Evolutionary conservation across 1,140 invertebrate species (phyloP).

Genomic region (Dreissena rostriformis): DNA sequence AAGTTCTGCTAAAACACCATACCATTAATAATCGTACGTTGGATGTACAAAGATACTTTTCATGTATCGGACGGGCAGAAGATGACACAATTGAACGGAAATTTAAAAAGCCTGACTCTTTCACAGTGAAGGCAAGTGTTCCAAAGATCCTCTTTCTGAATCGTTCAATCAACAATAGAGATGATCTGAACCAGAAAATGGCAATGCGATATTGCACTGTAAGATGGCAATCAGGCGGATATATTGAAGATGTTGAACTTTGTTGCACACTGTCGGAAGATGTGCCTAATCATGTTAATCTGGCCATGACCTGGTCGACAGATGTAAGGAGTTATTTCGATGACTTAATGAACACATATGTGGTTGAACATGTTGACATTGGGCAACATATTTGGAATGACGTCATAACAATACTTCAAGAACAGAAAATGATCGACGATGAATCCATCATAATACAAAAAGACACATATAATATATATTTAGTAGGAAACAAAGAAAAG

Average conservation of each 20-base stretch:
- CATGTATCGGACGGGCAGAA: background rate
- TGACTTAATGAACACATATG: constrained; percentile 5
- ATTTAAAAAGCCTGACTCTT: background rate
- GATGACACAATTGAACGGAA: background rate
- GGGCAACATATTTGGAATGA: constrained; percentile 50
- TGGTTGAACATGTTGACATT: background rate
- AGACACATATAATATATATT: constrained; percentile 9
- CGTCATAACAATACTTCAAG: constrained; percentile 12
- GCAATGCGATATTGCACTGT: background rate
- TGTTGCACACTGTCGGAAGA: constrained; percentile 38
- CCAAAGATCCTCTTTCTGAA: background rate
- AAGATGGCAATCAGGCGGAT: background rate
- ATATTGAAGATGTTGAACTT: background rate
- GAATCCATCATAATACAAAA: background rate
- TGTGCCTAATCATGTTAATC: constrained; percentile 19
- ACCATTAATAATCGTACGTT: background rate
- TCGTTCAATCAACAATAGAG: background rate
- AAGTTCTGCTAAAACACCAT: background rate
- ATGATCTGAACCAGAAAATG: background rate
- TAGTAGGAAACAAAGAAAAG: constrained; percentile 47
- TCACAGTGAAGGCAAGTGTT: constrained; percentile 2
- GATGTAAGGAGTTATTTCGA: constrained; percentile 5
- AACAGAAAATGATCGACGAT: constrained; percentile 3
- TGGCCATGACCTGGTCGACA: constrained; percentile 29
- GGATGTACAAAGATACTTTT: background rate